Base-by-base conservation (phyloP, 2,888 invertebrate species). In the Clostera curtula region DNA sequence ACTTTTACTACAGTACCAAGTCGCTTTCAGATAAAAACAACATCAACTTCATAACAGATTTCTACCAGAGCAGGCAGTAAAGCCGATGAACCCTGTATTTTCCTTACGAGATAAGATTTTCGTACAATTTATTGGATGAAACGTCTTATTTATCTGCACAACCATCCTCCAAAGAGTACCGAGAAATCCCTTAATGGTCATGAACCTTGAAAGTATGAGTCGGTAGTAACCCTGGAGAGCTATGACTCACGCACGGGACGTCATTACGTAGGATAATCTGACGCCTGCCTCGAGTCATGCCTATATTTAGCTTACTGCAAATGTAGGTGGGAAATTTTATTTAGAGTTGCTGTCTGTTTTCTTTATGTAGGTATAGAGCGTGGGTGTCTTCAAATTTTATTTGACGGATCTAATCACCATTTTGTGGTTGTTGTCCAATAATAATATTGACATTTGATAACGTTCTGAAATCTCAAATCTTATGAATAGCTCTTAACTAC, bases 241-340 rank as follows among this genome's bases (percentile, higher is more conserved):
- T 56, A 74, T 74, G 72, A 68, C 52, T 75, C 72, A 73, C 63
- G 39, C 53, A 55, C 52, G 54, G 60, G 65, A 64, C 62, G 68
- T 72, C 68, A 64, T 74, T 75, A 69, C 66, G 57, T 50, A 50
- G 55, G 49, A 68, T 70, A 73, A 75, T 70, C 68, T 60, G 67
- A 64, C 29, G 31, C 29, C 29, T 27, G 20, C 25, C 9, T 25
- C 22, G 22, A 26, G 28, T 29, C 17, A 35, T 36, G 33, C 34
- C 41, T 27, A 39, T 24, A 34, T 36, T 46, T 43, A 45, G 47
- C 51, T 52, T 56, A 40, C 52, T 61, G 65, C 60, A 67, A 64
- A 65, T 54, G 58, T 53, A 54, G 56, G 48, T 36, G 48, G 53
- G 42, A 46, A 53, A 54, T 49, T 49, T 50, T 49, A 58, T n/a